Evolutionary conservation across 92 coral and sea anemone species (phyloP).

Genomic region (Scolanthus callimorphus): DNA sequence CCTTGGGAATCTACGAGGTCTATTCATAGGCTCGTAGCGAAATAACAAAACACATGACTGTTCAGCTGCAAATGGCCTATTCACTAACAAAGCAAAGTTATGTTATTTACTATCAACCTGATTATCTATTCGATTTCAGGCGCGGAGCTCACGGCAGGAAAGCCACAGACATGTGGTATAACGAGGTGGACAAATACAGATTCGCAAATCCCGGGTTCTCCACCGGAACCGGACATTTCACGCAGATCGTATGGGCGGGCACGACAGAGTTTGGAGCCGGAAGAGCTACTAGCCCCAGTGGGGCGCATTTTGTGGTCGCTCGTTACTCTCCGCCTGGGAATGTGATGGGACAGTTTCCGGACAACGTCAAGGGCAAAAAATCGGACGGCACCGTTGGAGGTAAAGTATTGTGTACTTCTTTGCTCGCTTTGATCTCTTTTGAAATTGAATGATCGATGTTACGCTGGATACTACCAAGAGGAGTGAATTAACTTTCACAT

Average conservation of each 20-base stretch:
- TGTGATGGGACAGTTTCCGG: conserved; percentile 87
- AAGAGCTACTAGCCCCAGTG: conserved; percentile 82
- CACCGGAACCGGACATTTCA: conserved; percentile 89
- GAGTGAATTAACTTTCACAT: neutral
- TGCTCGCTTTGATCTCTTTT: too few species aligned
- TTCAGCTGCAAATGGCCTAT: too few species aligned
- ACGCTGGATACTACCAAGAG: neutral
- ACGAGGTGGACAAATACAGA: conserved; percentile 85
- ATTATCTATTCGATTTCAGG: too few species aligned
- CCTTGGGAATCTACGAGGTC: too few species aligned
- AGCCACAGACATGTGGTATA: conserved; percentile 98
- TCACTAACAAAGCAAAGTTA: too few species aligned
- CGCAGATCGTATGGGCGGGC: conserved; percentile 90
- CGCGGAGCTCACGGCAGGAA: too few species aligned
- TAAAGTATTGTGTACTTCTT: neutral
- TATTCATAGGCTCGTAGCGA: too few species aligned
- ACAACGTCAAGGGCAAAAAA: conserved; percentile 77
- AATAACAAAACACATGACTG: too few species aligned
- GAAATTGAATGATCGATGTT: too few species aligned
- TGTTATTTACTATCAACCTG: too few species aligned
- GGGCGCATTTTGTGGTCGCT: conserved; percentile 94
- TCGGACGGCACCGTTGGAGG: conserved; percentile 49
- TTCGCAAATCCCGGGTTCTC: conserved; percentile 77
- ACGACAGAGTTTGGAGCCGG: conserved; percentile 95
- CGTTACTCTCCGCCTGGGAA: conserved; percentile 98